Evolutionary conservation across 2,888 invertebrate species (phyloP).

Genomic region (Rugalucina vietnamica): DNA sequence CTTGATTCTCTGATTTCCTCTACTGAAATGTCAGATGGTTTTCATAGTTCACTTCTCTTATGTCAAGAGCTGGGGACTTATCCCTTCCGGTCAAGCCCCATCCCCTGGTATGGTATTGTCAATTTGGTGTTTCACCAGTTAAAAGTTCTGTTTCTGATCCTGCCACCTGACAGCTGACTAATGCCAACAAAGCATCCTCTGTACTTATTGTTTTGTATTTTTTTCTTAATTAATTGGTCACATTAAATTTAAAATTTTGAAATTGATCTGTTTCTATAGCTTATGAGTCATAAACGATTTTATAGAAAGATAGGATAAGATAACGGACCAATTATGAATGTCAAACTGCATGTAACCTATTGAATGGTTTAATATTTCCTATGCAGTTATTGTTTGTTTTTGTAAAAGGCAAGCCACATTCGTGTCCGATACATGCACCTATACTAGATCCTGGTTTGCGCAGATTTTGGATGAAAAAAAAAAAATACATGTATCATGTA

Average conservation of each 20-base stretch:
- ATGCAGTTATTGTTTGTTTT: background rate
- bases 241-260: background rate
- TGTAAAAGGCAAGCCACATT: background rate
- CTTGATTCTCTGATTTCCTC: too few relatives aligned
- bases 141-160: too few relatives aligned
- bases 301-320: slow-evolving; percentile 5
- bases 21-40: too few relatives aligned
- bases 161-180: background rate
- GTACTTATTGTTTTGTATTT: background rate
- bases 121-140: too few relatives aligned
- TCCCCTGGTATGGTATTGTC: too few relatives aligned
- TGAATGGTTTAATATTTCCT: background rate
- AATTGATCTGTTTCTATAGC: background rate
- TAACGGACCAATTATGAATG: background rate
- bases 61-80: too few relatives aligned
- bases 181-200: background rate
- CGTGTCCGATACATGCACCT: background rate
- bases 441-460: background rate
- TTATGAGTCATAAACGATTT: background rate
- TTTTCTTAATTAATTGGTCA: background rate
- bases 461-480: background rate
- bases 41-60: too few relatives aligned
- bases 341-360: background rate
- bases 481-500: too few relatives aligned
- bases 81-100: too few relatives aligned